Base-by-base conservation (phyloP, 2,113 vertebrate genomes). In the Eonycteris spelaea region DNA sequence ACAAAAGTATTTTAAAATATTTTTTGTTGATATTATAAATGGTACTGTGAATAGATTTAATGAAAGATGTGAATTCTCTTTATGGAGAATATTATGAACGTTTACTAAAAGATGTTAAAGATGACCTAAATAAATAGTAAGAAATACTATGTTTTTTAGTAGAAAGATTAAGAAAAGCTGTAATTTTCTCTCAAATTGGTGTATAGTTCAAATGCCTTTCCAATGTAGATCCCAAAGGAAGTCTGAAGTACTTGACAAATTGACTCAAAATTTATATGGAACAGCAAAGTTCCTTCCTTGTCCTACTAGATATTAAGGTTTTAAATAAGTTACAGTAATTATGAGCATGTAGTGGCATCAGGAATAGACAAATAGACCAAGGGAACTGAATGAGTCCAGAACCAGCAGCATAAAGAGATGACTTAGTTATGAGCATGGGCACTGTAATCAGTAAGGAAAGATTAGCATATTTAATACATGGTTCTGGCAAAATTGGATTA, bases 121-220 rank as follows among this genome's bases (percentile, higher is more conserved):
- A 63, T 40, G 22, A 57, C 63, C 26, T 40, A 86, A 75, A 92
- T 70, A 92, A 40, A 82, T 5, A 30, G 43, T 77, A 88, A 93
- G 48, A 68, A 77, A 61, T 61, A 80, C 28, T 59, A 45, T 63
- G 26, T 57, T 80, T 92, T 89, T 68, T 40, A 85, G 43, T 55
- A 75, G 30, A 33, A 94, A 35, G 86, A 61, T 53, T 95, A 28
- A 87, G 77, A 95, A 92, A 96, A 93, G 57, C 38, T 90, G 6
- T 43, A 63, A 86, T 90, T 86, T 68, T 38, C 38, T 55, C 33
- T 86, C 55, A 65, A 86, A 67, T 33, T 59, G 78, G 70, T 63
- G 24, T 33, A 33, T 35, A 92, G 71, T 86, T 86, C 53, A 82
- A 83, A 61, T 82, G 75, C 86, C 38, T 95, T 91, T 86, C 75